A percentile compares a stretch with the other conserved stretches of the same genome.
phyloP scores from a whole-genome alignment of 2,888 invertebrate genomes.

The Diabrotica balteata region DNA sequence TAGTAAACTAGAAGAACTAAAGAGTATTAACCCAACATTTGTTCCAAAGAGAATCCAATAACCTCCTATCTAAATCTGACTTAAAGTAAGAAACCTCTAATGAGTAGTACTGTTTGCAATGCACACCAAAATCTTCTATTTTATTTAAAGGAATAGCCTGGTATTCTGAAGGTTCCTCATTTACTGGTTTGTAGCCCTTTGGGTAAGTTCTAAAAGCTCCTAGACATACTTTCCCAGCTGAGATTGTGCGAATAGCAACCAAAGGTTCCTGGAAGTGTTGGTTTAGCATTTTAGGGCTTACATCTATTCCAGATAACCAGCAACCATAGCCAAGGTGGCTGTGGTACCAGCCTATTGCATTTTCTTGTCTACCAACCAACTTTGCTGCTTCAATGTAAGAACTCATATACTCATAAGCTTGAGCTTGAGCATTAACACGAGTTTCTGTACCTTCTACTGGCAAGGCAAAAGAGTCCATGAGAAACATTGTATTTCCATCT shows the following conservation, averaged over 20 bases:
- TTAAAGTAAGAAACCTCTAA: conserved; percentile 98
- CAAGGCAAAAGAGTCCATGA: conserved; percentile 98
- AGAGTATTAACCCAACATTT: conserved; percentile 99
- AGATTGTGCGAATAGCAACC: conserved; percentile 97
- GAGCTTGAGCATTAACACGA: conserved; percentile 94
- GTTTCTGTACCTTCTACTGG: conserved; percentile 97
- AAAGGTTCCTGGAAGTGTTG: conserved; percentile 99
- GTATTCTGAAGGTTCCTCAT: conserved; percentile 98
- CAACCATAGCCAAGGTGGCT: conserved; percentile 99
- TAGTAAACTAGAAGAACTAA: conserved; percentile 92
- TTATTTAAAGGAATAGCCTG: conserved; percentile 99
- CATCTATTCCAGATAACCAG: conserved; percentile 99
- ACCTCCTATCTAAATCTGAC: conserved; percentile 88
- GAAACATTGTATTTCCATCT: conserved; percentile 97
- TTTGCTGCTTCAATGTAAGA: conserved; percentile 98
- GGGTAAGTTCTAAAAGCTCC: conserved; percentile 94
- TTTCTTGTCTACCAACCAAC: conserved; percentile 92
- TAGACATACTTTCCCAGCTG: conserved; percentile 98
- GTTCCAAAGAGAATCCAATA: conserved; percentile 97
- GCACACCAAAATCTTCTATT: conserved; percentile 99
- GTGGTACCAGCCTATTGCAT: conserved; percentile 99
- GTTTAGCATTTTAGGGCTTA: conserved; percentile 98
- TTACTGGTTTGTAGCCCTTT: conserved; percentile 98
- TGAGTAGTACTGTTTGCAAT: conserved; percentile 98
- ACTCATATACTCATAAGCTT: conserved; percentile 99